phyloP scores from a whole-genome alignment of 2,113 vertebrate genomes.

The Corythoichthys intestinalis region DNA sequence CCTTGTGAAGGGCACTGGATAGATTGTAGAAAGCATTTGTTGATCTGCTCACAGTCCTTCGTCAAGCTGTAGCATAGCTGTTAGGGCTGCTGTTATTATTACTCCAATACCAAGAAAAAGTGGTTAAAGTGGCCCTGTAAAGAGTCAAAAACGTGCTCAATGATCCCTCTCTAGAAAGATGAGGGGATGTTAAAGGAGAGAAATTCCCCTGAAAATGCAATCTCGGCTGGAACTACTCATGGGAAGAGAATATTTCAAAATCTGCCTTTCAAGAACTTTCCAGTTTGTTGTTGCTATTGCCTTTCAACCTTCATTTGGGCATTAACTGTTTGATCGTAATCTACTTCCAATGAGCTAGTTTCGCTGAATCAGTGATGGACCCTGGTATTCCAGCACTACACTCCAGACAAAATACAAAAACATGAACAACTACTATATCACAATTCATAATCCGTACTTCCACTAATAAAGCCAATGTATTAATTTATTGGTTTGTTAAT shows the following conservation, averaged over 20 bases:
- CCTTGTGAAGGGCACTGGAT: slow-evolving; percentile 2
- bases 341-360: not conserved
- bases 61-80: not conserved
- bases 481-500: no score
- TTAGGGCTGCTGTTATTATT: not conserved
- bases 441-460: no score
- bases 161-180: not conserved
- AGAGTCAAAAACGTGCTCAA: not conserved
- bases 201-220: not conserved
- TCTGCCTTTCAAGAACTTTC: not conserved
- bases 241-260: not conserved
- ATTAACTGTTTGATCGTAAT: no score
- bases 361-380: not conserved
- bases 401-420: no score
- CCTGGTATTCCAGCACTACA: not conserved
- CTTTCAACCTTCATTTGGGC: no score
- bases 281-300: not conserved
- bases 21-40: not conserved
- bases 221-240: not conserved
- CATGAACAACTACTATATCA: no score
- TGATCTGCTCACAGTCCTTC: not conserved
- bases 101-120: not conserved
- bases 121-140: not conserved
- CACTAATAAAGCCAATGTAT: no score
- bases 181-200: not conserved